Evolutionary conservation across 2,797 vertebrate genomes (phyloP).

Genomic region (Hoplostethus atlanticus): DNA sequence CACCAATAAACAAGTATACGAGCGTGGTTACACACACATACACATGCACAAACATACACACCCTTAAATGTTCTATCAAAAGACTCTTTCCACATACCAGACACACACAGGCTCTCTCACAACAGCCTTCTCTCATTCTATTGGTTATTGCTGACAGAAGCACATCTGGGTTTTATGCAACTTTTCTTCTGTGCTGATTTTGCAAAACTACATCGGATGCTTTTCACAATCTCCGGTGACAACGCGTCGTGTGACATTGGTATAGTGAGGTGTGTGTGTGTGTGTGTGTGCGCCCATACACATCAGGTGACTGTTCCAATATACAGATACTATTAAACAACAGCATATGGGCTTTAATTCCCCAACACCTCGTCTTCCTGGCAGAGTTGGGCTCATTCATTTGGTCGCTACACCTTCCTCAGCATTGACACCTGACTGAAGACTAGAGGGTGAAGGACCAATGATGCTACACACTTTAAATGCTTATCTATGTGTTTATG

Average conservation of each 20-base stretch:
- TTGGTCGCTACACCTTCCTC: neutral
- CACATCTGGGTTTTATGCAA: constrained; percentile 6
- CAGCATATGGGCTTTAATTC: neutral
- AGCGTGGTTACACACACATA: too few relatives aligned
- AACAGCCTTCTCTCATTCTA: neutral
- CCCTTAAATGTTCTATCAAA: constrained; percentile 7
- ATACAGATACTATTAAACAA: neutral
- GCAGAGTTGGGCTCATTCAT: neutral
- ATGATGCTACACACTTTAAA: neutral
- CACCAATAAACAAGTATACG: too few relatives aligned
- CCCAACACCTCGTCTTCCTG: too few relatives aligned
- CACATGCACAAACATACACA: too few relatives aligned
- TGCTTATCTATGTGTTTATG: too few relatives aligned
- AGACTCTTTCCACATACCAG: too few relatives aligned
- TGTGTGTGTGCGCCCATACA: neutral
- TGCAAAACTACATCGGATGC: constrained; percentile 18
- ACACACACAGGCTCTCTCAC: neutral
- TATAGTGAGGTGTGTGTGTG: too few relatives aligned
- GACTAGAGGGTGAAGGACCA: too few relatives aligned
- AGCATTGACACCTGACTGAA: neutral
- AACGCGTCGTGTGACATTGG: neutral
- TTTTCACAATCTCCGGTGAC: neutral
- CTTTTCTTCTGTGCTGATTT: constrained; percentile 17
- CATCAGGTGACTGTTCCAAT: neutral
- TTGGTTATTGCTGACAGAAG: neutral